Base-by-base conservation (phyloP, 1,140 invertebrate genomes). In the Formica selysi region DNA sequence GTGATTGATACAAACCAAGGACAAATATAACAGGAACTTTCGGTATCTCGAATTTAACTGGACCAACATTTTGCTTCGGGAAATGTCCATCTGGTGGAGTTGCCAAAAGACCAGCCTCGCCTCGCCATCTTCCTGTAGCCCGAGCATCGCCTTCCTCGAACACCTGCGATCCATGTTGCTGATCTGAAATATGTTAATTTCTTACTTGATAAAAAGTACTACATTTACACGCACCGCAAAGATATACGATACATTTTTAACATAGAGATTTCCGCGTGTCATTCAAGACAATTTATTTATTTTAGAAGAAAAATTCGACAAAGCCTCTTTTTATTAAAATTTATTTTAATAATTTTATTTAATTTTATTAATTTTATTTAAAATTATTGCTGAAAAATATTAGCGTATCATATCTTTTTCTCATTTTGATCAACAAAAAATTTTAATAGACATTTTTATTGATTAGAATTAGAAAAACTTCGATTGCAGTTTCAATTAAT, bases 21-120 rank as follows among this genome's bases (percentile, higher is more conserved):
- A 98, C 96, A 95, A 98, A 98, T 96, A 98, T 97, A 91, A 98
- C 97, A 65, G 98, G 98, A 89, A 98, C 97, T 92, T 96, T 97
- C 29, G 97, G 97, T 74, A 97, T 95, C 95, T 98, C 97, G 93
- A 98, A 98, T 95, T 97, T 97, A 94, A 98, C 96, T 86, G 97
- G 96, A 87, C 97, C 97, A 78, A 96, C 96, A 94, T 98, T 98
- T 93, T 97, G 97, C 96, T 97, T 97, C 57, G 96, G 96, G 91
- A 97, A 96, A 83, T 95, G 95, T 51, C 96, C 96, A 61, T 96
- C 95, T 0, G 96, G 96, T 3, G 97, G 96, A 59, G 96, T 97
- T 57, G 94, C 91, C 88, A 95, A 88, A 59, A 95, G 92, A 51
- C 94, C 94, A 51, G 94, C 95, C 88, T 94, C 93, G 61, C 94